A percentile compares a stretch with the other conserved stretches of the same genome.
Conservation (phyloP, 2,797 vertebrate genomes). For the Danio albolineatus region DNA sequence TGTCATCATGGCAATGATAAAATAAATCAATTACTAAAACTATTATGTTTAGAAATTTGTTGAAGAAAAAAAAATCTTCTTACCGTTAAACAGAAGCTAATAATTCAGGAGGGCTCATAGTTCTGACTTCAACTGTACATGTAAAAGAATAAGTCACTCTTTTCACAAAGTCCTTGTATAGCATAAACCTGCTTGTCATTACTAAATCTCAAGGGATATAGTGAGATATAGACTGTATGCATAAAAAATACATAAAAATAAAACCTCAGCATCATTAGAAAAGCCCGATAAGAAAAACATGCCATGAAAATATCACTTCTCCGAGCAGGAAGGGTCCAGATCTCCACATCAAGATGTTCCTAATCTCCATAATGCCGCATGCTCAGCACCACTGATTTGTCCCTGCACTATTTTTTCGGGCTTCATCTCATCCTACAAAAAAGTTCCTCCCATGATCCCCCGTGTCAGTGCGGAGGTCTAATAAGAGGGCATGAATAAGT, state of each 20-base stretch:
- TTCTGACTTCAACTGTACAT: too few relatives aligned
- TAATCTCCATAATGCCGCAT: constrained; percentile 27
- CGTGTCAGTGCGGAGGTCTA: constrained; percentile 46
- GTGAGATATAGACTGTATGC: constrained; percentile 30
- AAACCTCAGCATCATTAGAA: constrained; percentile 17
- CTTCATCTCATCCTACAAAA: constrained; percentile 32
- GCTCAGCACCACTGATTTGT: constrained; percentile 32
- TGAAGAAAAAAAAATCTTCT: too few relatives aligned
- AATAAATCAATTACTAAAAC: too few relatives aligned
- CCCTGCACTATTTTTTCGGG: neutral
- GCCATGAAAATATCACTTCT: constrained; percentile 14
- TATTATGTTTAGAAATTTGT: too few relatives aligned
- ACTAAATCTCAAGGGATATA: constrained; percentile 33
- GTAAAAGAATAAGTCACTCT: constrained; percentile 44
- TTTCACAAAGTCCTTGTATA: constrained; percentile 28
- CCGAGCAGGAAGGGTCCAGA: constrained; percentile 2
- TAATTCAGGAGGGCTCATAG: too few relatives aligned
- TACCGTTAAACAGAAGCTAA: too few relatives aligned
- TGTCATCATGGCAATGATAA: too few relatives aligned
- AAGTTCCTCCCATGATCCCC: constrained; percentile 26
- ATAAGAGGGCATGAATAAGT: constrained; percentile 57
- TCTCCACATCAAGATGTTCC: neutral
- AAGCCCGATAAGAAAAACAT: constrained; percentile 37
- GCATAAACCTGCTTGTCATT: constrained; percentile 41
- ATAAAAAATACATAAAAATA: neutral